phyloP scores from a whole-genome alignment of 2,797 vertebrate species.

The Neosilurus mollespiculum region DNA sequence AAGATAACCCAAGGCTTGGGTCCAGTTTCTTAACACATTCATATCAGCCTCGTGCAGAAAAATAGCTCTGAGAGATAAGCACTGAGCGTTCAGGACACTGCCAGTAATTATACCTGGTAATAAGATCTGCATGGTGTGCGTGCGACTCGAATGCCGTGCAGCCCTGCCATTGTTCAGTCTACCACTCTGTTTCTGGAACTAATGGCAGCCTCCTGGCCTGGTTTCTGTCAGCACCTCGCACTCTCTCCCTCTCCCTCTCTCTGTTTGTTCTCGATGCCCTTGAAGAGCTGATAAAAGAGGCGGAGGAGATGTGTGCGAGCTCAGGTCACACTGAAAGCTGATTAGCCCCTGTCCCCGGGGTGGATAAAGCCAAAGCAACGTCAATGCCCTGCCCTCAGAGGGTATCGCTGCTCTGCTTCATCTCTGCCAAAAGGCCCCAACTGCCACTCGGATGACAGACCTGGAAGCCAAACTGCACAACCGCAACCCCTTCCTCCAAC shows the following conservation, averaged over 20 bases:
- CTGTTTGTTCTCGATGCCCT: constrained; percentile 45
- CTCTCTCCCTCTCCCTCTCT: neutral
- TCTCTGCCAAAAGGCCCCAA: constrained; percentile 39
- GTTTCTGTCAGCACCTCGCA: constrained; percentile 30
- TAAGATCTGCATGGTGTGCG: constrained; percentile 39
- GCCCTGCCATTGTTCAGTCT: constrained; percentile 38
- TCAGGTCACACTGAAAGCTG: constrained; percentile 55
- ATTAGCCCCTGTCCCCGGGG: constrained; percentile 53
- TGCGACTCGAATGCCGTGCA: constrained; percentile 18
- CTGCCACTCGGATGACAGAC: constrained; percentile 44
- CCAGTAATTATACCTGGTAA: constrained; percentile 40
- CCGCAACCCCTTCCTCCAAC: constrained; percentile 6
- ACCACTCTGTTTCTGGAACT: constrained; percentile 44
- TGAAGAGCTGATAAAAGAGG: constrained; percentile 55
- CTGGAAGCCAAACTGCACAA: constrained; percentile 22
- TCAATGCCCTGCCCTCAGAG: constrained; percentile 54
- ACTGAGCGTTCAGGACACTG: constrained; percentile 22
- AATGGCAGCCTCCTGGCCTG: constrained; percentile 44
- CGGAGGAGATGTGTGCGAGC: constrained; percentile 52
- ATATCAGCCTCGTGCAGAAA: constrained; percentile 29
- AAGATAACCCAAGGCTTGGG: constrained; percentile 14
- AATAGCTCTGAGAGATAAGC: constrained; percentile 21
- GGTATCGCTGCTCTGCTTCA: constrained; percentile 49
- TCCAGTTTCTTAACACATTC: neutral
- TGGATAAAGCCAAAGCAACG: constrained; percentile 47